phyloP scores from a whole-genome alignment of 2,888 invertebrate genomes.

The Smittia aterrima region DNA sequence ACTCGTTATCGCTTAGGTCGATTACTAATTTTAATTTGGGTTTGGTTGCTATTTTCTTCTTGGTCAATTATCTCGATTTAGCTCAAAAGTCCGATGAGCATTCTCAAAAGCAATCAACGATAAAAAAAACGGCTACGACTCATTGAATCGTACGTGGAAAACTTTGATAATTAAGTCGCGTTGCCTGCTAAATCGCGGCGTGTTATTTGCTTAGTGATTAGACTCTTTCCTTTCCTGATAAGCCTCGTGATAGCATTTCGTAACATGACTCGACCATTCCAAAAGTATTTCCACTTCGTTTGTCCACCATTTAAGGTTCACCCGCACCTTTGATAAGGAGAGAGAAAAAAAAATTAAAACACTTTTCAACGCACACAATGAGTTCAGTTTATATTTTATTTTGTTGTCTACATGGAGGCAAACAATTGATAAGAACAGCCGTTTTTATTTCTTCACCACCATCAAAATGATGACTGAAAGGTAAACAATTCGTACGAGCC shows the following conservation, averaged over 20 bases:
- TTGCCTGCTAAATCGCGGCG: neutral
- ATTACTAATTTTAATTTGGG: too few relatives aligned
- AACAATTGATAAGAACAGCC: slow-evolving; percentile 36
- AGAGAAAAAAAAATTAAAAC: neutral
- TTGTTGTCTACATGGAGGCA: slow-evolving; percentile 31
- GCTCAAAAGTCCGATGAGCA: neutral
- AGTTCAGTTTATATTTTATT: slow-evolving; percentile 12
- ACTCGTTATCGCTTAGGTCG: too few relatives aligned
- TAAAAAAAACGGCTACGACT: neutral
- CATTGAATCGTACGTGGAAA: neutral
- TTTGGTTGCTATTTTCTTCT: too few relatives aligned
- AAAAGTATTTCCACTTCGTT: neutral
- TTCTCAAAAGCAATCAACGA: neutral
- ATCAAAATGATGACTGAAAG: neutral
- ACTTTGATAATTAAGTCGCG: neutral
- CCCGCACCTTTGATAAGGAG: neutral
- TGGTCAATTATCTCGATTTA: too few relatives aligned
- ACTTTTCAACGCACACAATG: slow-evolving; percentile 18
- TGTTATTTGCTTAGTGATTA: neutral
- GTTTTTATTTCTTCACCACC: neutral
- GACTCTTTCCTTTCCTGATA: neutral
- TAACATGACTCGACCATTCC: neutral
- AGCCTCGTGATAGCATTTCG: neutral
- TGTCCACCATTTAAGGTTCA: neutral
- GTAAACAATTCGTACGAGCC: slow-evolving; percentile 2